Conservation (phyloP, 2,113 vertebrate genomes). For the Piaya cayana region DNA sequence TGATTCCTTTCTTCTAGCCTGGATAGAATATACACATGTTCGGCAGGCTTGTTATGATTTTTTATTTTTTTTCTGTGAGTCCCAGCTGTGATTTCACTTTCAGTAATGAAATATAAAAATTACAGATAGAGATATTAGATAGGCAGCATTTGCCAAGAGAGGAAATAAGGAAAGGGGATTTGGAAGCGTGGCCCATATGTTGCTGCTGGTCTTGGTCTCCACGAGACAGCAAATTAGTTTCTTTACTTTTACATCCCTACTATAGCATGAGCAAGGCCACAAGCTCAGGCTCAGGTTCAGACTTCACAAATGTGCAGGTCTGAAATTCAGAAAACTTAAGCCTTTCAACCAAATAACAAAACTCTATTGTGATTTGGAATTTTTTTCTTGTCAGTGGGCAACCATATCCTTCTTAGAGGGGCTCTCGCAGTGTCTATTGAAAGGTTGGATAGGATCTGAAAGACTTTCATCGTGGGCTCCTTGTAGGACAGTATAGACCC, state of each 20-base stretch:
- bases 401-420: not conserved
- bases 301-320: fast-evolving
- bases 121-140: not conserved
- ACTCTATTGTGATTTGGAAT: not conserved
- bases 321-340: not conserved
- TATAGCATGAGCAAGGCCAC: not conserved
- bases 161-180: not conserved
- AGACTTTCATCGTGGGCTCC: not conserved
- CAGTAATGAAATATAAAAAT: not conserved
- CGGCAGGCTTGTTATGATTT: not conserved
- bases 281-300: not conserved
- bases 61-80: not conserved
- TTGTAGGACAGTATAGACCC: not conserved
- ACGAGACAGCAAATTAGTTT: not conserved
- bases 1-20: not conserved
- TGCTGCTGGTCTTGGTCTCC: not conserved
- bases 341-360: not conserved
- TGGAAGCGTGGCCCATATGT: not conserved
- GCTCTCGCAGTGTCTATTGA: not conserved
- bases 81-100: not conserved
- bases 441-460: not conserved
- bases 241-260: not conserved
- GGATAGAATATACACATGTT: not conserved
- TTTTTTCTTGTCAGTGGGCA: too few species aligned
- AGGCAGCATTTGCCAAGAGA: not conserved